Evolutionary conservation across 2,797 vertebrate genomes (phyloP).

Genomic region (Choloepus didactylus): DNA sequence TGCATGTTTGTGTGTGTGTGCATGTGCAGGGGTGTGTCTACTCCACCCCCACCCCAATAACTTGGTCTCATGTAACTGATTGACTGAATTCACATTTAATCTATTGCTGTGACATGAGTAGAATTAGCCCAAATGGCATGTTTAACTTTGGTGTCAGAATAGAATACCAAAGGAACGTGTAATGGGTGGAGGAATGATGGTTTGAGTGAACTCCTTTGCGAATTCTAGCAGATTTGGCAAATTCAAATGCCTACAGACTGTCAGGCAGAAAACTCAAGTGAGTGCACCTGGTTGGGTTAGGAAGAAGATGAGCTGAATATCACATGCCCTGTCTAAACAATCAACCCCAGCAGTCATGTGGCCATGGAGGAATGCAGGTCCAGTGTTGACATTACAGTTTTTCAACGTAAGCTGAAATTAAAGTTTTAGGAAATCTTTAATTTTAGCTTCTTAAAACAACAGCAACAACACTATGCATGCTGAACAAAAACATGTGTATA

Average conservation of each 20-base stretch:
- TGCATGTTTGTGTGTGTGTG: no score
- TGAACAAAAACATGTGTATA: background rate
- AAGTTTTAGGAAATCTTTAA: slow-evolving; percentile 4
- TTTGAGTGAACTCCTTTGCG: background rate
- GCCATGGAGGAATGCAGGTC: background rate
- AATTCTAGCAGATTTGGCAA: background rate
- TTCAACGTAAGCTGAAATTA: slow-evolving; percentile 36
- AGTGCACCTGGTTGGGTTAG: background rate
- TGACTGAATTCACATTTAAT: background rate
- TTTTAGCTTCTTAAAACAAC: background rate
- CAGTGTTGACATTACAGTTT: background rate
- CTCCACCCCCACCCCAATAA: background rate
- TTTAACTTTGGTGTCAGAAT: background rate
- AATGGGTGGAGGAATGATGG: background rate
- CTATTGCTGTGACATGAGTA: background rate
- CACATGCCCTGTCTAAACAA: background rate
- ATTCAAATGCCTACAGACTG: background rate
- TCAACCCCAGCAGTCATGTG: background rate
- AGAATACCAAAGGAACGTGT: background rate
- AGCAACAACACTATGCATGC: background rate
- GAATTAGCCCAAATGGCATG: background rate
- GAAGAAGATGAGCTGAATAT: background rate
- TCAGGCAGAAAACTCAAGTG: background rate
- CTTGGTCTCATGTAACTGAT: background rate
- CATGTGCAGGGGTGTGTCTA: background rate